phyloP scores from a whole-genome alignment of 2,888 invertebrate species.

The Hipparchia semele region DNA sequence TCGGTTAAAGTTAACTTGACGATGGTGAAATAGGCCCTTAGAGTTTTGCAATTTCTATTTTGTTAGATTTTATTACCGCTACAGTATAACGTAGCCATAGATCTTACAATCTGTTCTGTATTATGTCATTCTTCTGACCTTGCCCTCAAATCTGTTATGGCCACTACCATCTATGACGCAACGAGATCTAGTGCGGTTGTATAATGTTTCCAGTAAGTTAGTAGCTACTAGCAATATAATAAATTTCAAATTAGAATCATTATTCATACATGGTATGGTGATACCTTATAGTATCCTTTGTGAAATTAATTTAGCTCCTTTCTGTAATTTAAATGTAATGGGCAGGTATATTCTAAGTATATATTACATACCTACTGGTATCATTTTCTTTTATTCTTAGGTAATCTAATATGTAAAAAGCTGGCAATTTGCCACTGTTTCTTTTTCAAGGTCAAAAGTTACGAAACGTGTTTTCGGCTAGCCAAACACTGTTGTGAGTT shows the following conservation, averaged over 20 bases:
- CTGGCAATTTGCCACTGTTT: constrained; percentile 11
- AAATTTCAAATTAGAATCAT: not conserved
- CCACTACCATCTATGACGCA: constrained; percentile 13
- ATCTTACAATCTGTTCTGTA: constrained; percentile 9
- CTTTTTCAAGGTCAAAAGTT: constrained; percentile 13
- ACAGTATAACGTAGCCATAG: constrained; percentile 7
- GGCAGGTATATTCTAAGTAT: not conserved
- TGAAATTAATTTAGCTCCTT: not conserved
- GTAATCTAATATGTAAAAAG: not conserved
- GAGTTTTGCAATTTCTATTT: not conserved
- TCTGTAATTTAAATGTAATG: not conserved
- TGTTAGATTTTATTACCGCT: not conserved
- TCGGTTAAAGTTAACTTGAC: too few species aligned
- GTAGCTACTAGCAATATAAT: not conserved
- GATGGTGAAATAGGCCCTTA: too few species aligned
- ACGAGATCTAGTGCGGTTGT: constrained; percentile 1
- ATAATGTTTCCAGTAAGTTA: not conserved
- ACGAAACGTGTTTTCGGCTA: constrained; percentile 13
- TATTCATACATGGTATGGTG: not conserved
- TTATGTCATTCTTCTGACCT: constrained; percentile 13
- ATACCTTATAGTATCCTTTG: not conserved
- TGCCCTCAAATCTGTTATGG: constrained; percentile 13
- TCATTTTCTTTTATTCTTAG: constrained; percentile 6
- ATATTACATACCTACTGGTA: not conserved
- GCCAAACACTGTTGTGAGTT: constrained; percentile 7